Conservation (phyloP, 2,113 vertebrate genomes). For the Varanus komodoensis region DNA sequence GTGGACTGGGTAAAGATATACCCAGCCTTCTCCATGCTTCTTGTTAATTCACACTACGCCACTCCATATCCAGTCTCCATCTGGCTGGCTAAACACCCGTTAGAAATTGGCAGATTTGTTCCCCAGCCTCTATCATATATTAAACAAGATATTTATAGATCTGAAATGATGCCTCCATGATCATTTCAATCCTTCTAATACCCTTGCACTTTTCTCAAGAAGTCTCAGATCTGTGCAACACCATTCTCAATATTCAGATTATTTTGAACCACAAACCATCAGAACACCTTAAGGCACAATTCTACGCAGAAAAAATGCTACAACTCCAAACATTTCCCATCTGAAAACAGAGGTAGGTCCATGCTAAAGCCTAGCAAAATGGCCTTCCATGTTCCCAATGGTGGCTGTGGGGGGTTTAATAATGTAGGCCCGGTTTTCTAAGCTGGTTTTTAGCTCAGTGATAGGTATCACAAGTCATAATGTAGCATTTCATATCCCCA, state of each 20-base stretch:
- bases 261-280: background rate
- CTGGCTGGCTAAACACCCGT: conserved; percentile 33
- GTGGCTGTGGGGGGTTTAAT: too few relatives aligned
- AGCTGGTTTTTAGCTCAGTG: too few relatives aligned
- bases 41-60: conserved; percentile 27
- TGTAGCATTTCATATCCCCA: too few relatives aligned
- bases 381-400: too few relatives aligned
- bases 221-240: background rate
- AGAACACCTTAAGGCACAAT: background rate
- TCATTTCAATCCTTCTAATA: conserved; percentile 13
- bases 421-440: too few relatives aligned
- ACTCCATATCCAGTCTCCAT: background rate
- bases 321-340: too few relatives aligned
- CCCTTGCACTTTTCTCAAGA: conserved; percentile 17
- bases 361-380: too few relatives aligned
- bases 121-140: conserved; percentile 15
- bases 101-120: conserved; percentile 3
- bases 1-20: conserved; percentile 24
- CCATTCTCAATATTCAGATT: conserved; percentile 9
- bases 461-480: too few relatives aligned
- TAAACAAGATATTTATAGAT: background rate
- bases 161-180: conserved; percentile 15
- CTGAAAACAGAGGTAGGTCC: too few relatives aligned
- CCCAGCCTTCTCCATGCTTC: conserved; percentile 18
- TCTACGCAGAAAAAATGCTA: too few relatives aligned